A percentile compares a stretch with the other conserved stretches of the same genome.
Evolutionary conservation across 2,888 invertebrate species (phyloP).

Genomic region (Herminia tarsipennalis): DNA sequence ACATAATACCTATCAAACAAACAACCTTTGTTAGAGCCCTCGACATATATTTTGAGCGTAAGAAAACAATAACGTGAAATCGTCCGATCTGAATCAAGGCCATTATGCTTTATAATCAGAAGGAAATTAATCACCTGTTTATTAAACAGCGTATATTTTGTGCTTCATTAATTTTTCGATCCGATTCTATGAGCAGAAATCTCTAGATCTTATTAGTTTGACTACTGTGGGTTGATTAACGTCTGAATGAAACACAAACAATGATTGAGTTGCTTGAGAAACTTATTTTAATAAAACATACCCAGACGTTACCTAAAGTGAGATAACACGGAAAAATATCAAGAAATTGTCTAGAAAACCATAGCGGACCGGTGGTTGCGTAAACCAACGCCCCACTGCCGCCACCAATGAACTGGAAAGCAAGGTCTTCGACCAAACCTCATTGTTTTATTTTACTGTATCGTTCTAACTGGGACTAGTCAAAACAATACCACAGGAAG

Average conservation of each 20-base stretch:
- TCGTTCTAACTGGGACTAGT: conserved; percentile 80
- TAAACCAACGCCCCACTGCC: conserved; percentile 73
- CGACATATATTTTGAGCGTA: conserved; percentile 81
- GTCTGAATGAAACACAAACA: too few species aligned
- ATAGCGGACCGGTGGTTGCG: conserved; percentile 68
- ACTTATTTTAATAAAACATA: conserved; percentile 7
- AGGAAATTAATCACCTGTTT: conserved; percentile 69
- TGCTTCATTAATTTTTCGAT: conserved; percentile 43
- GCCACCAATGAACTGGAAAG: conserved; percentile 81
- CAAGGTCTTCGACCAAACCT: conserved; percentile 78
- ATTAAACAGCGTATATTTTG: conserved; percentile 57
- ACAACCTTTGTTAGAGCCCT: conserved; percentile 80
- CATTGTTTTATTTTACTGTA: conserved; percentile 77
- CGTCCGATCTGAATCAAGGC: conserved; percentile 75
- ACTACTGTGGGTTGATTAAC: too few species aligned
- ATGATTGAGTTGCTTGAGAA: too few species aligned
- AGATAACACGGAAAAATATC: conserved; percentile 44
- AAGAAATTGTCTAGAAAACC: conserved; percentile 64
- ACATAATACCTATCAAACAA: conserved; percentile 60
- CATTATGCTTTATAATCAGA: conserved; percentile 62
- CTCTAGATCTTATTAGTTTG: conserved; percentile 16
- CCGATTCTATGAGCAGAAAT: conserved; percentile 39
- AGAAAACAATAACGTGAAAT: conserved; percentile 84
- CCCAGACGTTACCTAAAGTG: conserved; percentile 22
- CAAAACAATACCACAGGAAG: conserved; percentile 84